Percentiles rank a stretch among this genome's conserved stretches.
Conservation (phyloP, 2,888 invertebrate species). For the Miltochrista miniata region DNA sequence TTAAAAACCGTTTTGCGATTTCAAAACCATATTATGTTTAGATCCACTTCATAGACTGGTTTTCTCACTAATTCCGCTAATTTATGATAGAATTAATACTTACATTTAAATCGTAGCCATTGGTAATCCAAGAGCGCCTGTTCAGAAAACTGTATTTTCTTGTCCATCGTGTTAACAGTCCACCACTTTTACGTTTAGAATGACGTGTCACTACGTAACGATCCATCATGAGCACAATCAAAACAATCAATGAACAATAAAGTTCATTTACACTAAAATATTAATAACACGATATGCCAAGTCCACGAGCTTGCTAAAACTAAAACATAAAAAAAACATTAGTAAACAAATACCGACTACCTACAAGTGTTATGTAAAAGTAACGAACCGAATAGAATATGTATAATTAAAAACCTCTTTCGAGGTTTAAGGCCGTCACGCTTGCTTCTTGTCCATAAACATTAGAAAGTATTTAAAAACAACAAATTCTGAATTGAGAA, state of each 20-base stretch:
- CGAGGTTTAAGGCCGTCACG: constrained; percentile 48
- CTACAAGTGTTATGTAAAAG: constrained; percentile 65
- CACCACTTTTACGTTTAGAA: constrained; percentile 67
- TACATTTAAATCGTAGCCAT: constrained; percentile 73
- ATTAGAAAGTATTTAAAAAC: constrained; percentile 56
- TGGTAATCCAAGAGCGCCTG: constrained; percentile 65
- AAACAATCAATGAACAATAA: constrained; percentile 43
- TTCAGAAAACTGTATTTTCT: constrained; percentile 65
- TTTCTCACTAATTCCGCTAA: background rate
- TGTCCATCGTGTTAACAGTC: constrained; percentile 68
- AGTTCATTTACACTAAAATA: constrained; percentile 24
- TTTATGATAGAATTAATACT: constrained; percentile 40
- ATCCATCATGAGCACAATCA: constrained; percentile 60
- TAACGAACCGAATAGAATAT: constrained; percentile 66
- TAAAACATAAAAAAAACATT: constrained; percentile 61
- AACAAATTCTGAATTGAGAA: constrained; percentile 38
- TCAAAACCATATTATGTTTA: no score
- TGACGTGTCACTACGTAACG: constrained; percentile 69
- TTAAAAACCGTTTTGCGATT: no score
- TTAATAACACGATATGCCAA: constrained; percentile 55
- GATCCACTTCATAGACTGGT: no score
- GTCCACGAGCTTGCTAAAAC: constrained; percentile 59
- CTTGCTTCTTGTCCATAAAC: constrained; percentile 41
- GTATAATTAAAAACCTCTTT: constrained; percentile 55
- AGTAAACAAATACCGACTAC: constrained; percentile 56